A percentile compares a stretch with the other conserved stretches of the same genome.
Evolutionary conservation across 1,140 invertebrate genomes (phyloP).

Genomic region (Heterodera schachtii): DNA sequence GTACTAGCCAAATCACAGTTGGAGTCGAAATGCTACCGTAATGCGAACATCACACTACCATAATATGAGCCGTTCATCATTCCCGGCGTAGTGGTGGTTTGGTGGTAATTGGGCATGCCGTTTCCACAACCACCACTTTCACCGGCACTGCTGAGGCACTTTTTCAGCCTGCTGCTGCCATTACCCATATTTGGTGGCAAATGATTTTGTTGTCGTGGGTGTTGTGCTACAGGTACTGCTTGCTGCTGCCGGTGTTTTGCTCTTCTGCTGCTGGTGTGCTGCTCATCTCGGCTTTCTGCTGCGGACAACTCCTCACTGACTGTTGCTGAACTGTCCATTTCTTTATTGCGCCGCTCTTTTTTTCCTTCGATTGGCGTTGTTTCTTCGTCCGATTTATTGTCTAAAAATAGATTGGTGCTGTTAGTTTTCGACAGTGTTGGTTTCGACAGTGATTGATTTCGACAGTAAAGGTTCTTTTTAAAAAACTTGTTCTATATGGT

Average conservation of each 20-base stretch:
- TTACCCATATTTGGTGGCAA: background rate
- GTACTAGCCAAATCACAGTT: too few species aligned
- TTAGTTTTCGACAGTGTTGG: too few species aligned
- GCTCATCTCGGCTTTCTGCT: background rate
- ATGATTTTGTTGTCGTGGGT: background rate
- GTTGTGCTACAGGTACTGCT: background rate
- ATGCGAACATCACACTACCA: background rate
- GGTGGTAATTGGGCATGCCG: background rate
- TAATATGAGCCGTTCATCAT: constrained; percentile 8
- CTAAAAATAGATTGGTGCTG: too few species aligned
- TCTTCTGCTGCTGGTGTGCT: background rate
- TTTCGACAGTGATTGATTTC: too few species aligned
- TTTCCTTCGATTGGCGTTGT: background rate
- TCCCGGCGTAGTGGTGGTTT: background rate
- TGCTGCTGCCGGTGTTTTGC: background rate
- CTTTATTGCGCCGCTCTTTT: background rate
- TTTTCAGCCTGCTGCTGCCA: background rate
- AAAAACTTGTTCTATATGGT: too few species aligned
- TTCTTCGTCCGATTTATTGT: too few species aligned
- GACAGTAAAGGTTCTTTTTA: too few species aligned
- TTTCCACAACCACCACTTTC: background rate
- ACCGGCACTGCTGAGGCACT: background rate
- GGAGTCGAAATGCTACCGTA: too few species aligned
- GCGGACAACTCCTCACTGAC: constrained; percentile 1
- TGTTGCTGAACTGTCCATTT: constrained; percentile 13